Conservation (phyloP, 2,888 invertebrate species). For the Polietes domitor region DNA sequence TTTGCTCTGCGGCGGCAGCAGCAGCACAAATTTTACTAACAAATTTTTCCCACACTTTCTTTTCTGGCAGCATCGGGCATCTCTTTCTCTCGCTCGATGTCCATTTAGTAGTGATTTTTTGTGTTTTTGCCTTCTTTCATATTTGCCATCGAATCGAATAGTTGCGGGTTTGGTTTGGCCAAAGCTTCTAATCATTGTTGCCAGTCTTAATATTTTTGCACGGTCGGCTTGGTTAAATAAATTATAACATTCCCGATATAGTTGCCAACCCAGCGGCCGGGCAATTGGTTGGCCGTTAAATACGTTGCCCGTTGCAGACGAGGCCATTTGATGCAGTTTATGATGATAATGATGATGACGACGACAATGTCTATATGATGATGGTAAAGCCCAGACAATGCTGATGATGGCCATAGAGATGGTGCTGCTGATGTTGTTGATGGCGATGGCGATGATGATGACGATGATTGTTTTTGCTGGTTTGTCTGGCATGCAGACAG, state of each 20-base stretch:
- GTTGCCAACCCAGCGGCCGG: slow-evolving; percentile 33
- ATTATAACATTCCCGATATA: slow-evolving; percentile 66
- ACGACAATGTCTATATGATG: slow-evolving; percentile 26
- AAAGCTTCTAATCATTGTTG: slow-evolving; percentile 36
- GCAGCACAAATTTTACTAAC: slow-evolving; percentile 59
- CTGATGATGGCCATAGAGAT: slow-evolving; percentile 41
- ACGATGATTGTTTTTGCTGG: slow-evolving; percentile 31
- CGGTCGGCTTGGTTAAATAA: slow-evolving; percentile 62
- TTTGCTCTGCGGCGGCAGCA: neutral
- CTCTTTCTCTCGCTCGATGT: no score
- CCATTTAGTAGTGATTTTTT: neutral
- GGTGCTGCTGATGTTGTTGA: slow-evolving; percentile 36
- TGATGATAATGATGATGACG: slow-evolving; percentile 19
- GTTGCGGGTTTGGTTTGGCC: neutral
- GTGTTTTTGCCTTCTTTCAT: neutral
- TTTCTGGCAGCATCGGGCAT: slow-evolving; percentile 33
- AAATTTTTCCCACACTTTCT: slow-evolving; percentile 68
- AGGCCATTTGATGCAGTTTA: slow-evolving; percentile 53
- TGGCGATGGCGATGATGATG: slow-evolving; percentile 34
- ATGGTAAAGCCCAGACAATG: slow-evolving; percentile 41
- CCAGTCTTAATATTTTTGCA: slow-evolving; percentile 30
- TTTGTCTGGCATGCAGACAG: slow-evolving; percentile 17
- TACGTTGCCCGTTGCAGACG: slow-evolving; percentile 8
- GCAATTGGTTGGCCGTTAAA: neutral
- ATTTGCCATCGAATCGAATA: slow-evolving; percentile 8